A percentile compares a stretch with the other conserved stretches of the same genome.
phyloP scores from a whole-genome alignment of 2,888 invertebrate genomes.

The Apantesis nais region DNA sequence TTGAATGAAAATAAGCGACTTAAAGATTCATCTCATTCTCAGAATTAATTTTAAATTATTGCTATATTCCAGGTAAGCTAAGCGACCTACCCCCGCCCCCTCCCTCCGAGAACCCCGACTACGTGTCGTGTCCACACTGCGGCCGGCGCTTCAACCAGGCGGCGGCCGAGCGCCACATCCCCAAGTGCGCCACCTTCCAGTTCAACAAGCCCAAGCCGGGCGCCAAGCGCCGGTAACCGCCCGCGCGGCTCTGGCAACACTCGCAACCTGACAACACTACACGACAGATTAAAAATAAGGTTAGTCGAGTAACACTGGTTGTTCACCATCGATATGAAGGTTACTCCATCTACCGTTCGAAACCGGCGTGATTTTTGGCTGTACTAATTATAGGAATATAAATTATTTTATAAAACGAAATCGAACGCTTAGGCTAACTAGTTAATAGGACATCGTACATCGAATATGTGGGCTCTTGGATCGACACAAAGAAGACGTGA shows the following conservation, averaged over 20 bases:
- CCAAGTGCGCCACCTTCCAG: constrained; percentile 93
- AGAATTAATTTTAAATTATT: not conserved
- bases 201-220: constrained; percentile 90
- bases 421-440: not conserved
- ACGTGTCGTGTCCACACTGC: constrained; percentile 96
- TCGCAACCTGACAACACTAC: not conserved
- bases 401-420: constrained; percentile 3
- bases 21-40: not conserved
- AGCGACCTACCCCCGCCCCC: constrained; percentile 96
- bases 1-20: not conserved
- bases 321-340: constrained; percentile 3
- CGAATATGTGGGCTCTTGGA: constrained; percentile 5
- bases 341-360: constrained; percentile 14
- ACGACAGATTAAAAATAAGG: not conserved
- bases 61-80: constrained; percentile 85
- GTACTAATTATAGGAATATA: constrained; percentile 46
- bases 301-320: not conserved
- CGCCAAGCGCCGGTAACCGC: constrained; percentile 68
- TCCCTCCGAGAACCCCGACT: constrained; percentile 95
- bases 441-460: not conserved
- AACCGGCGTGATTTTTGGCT: constrained; percentile 49
- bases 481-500: not conserved
- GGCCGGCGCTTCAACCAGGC: constrained; percentile 92
- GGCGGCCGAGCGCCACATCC: constrained; percentile 96
- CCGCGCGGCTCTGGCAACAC: constrained; percentile 1